Percentiles rank a stretch among this genome's conserved stretches.
Evolutionary conservation across 2,797 vertebrate genomes (phyloP).

Genomic region (Eospalax fontanierii): DNA sequence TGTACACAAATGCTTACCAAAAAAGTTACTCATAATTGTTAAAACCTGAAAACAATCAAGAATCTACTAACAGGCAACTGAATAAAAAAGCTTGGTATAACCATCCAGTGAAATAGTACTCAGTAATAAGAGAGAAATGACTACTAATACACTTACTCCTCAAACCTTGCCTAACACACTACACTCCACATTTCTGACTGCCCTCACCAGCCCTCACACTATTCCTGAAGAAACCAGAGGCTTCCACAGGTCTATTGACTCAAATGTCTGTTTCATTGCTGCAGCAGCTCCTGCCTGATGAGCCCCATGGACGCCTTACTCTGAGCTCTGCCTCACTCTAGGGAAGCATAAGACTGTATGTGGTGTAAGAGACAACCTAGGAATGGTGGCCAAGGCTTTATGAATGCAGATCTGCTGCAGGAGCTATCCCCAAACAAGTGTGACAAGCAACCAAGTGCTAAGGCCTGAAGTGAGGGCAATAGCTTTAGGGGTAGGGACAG

Average conservation of each 20-base stretch:
- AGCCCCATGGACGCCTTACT: neutral
- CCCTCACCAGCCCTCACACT: neutral
- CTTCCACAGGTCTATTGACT: neutral
- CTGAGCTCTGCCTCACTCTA: neutral
- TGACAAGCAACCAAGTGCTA: neutral
- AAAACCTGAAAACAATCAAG: constrained; percentile 24
- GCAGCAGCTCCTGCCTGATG: neutral
- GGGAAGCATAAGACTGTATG: neutral
- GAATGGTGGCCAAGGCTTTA: neutral
- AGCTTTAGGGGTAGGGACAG: neutral
- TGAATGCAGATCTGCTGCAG: fast-evolving
- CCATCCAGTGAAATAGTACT: neutral
- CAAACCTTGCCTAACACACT: neutral
- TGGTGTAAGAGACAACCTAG: neutral
- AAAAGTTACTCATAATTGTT: neutral
- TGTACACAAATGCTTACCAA: neutral
- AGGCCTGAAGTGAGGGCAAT: neutral
- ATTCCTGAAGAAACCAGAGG: neutral
- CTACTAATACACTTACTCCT: neutral
- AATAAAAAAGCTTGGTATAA: neutral
- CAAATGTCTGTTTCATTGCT: neutral
- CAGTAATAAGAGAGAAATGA: neutral
- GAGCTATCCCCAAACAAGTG: neutral
- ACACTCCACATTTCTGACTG: neutral
- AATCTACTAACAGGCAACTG: neutral